Conservation (phyloP, 2,888 invertebrate species). For the Drymonia ruficornis region DNA sequence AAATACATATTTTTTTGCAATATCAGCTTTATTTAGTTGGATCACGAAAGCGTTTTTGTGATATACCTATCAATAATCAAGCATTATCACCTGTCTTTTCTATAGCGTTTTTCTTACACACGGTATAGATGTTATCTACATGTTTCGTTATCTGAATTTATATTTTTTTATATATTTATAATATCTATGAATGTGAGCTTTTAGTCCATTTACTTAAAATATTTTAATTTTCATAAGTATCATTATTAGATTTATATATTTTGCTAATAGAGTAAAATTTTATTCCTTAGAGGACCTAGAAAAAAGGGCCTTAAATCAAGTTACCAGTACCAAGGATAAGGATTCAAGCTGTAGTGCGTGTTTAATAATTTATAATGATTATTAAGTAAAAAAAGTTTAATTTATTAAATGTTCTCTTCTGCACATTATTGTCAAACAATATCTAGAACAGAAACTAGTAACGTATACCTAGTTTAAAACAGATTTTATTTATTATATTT, state of each 20-base stretch:
- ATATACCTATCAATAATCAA: no score
- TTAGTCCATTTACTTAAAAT: slow-evolving; percentile 2
- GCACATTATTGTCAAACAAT: slow-evolving; percentile 19
- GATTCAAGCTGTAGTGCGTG: slow-evolving; percentile 19
- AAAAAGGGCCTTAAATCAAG: slow-evolving; percentile 26
- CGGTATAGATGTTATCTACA: slow-evolving; percentile 1
- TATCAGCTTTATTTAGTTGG: no score
- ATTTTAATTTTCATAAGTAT: background rate
- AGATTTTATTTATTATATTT: no score
- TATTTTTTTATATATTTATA: slow-evolving; percentile 10
- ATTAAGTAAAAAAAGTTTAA: slow-evolving; percentile 11
- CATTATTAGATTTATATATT: slow-evolving; percentile 13
- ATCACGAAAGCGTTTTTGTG: no score
- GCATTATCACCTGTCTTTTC: no score
- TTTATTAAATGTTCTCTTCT: slow-evolving; percentile 10
- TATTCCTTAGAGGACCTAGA: slow-evolving; percentile 26
- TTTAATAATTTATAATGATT: slow-evolving; percentile 9
- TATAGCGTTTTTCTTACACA: no score
- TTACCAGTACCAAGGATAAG: slow-evolving; percentile 35
- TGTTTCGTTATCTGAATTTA: slow-evolving; percentile 20
- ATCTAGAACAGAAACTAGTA: slow-evolving; percentile 14
- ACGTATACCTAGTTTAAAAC: no score
- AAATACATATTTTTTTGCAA: no score
- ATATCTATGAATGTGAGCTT: background rate
- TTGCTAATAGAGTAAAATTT: slow-evolving; percentile 21